Base-by-base conservation (phyloP, 2,113 vertebrate species). In the Microcebus lehilahytsara region DNA sequence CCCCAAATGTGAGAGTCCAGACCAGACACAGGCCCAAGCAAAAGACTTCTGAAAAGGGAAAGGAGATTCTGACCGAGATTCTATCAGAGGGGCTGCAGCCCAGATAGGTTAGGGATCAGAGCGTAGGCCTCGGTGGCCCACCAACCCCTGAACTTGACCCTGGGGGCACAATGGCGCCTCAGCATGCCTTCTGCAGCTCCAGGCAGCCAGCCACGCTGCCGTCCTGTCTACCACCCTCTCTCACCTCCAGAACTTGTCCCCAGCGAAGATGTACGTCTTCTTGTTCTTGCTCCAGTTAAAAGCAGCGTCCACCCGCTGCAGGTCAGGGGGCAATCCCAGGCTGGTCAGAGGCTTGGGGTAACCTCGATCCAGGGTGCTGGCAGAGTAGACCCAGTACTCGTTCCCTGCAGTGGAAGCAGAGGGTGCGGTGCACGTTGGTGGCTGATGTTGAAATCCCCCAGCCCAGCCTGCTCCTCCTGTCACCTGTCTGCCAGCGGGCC, bases 201-300 rank as follows among this genome's bases (percentile, higher is more conserved):
- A 19, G 0, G 1, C 1, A 34, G 13, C 34, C 0, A 2, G 37
- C 23, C 7, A 12, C 4, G 7, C n/a, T 0, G 13, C 27, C 12
- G 0, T 30, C 37, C 25, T 42, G 4, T 2, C 17, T 10, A 8
- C 23, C 0, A 0, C 27, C 67, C 69, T 46, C n/a, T 14, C 98
- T 99, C 98, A 99, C 99, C 99, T 99, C 99, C 99, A 99, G 98
- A 99, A 99, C 97, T 99, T 99, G 98, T 99, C 99, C 85, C 99
- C 99, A 19, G 99, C 97, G 93, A 99, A 99, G 95, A 99, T 98
- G 96, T 99, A 99, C 0, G 99, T 99, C 98, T 99, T 99, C 98
- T 99, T 99, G 98, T 99, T 99, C 98, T 99, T 99, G 97, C 98
- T 99, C 97, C 99, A 99, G 97, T 99, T 99, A 86, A 99, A 99